A percentile compares a stretch with the other conserved stretches of the same genome.
phyloP scores from a whole-genome alignment of 2,888 invertebrate species.

The Dasysyrphus tricinctus region DNA sequence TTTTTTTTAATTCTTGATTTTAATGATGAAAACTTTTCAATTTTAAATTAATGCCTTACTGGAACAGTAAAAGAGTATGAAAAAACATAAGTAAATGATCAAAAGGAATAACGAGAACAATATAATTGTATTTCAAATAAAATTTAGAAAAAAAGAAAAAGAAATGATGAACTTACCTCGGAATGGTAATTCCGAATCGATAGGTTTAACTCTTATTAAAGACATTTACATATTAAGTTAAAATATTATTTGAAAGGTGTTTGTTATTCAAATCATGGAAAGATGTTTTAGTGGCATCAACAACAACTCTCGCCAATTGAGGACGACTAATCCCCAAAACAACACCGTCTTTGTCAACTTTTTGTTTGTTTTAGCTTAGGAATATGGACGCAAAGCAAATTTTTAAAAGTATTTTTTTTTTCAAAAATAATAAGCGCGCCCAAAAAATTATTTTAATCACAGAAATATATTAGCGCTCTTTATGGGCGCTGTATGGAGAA shows the following conservation, averaged over 20 bases:
- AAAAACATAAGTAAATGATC: constrained; percentile 12
- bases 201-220: constrained; percentile 25
- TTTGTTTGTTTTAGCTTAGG: constrained; percentile 43
- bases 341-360: constrained; percentile 24
- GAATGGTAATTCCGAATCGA: constrained; percentile 20
- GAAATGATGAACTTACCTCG: constrained; percentile 56
- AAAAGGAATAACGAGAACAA: constrained; percentile 49
- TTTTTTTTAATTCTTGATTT: constrained; percentile 25
- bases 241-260: constrained; percentile 20
- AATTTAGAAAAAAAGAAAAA: neutral
- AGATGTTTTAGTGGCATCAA: constrained; percentile 56
- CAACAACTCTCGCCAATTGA: constrained; percentile 19
- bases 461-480: constrained; percentile 58
- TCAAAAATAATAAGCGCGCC: constrained; percentile 37
- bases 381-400: constrained; percentile 47
- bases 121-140: constrained; percentile 24
- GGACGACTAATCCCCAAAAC: constrained; percentile 31
- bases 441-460: constrained; percentile 72
- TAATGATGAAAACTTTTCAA: neutral
- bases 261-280: constrained; percentile 13
- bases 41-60: constrained; percentile 33
- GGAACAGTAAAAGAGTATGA: constrained; percentile 12
- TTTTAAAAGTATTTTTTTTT: constrained; percentile 8
- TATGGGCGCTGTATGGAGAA: constrained; percentile 40
- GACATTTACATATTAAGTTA: constrained; percentile 38